These are phyloP conservation scores for Agriotes lineatus DNA, from an alignment of 2,888 invertebrate species.

Conservation along the genomic window DNA sequence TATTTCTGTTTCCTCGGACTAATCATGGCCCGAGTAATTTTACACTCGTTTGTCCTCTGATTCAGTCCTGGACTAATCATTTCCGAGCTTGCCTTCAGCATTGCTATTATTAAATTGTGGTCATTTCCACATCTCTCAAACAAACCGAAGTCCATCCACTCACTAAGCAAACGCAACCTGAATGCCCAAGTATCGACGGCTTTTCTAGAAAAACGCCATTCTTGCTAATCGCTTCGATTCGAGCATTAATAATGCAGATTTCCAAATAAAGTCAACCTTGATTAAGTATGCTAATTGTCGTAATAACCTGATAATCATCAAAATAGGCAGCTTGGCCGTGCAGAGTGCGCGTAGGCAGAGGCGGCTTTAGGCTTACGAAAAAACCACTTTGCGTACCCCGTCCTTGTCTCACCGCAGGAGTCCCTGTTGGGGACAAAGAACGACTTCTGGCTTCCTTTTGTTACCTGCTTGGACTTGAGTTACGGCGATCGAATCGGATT, in stretches of 20 bases:
- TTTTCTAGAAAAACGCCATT: too few species aligned
- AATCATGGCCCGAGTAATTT: too few species aligned
- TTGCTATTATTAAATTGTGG: too few species aligned
- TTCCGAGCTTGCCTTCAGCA: too few species aligned
- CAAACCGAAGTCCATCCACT: too few species aligned
- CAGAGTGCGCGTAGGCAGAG: constrained; percentile 12
- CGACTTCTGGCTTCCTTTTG: background rate
- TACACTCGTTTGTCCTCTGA: too few species aligned
- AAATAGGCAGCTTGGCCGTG: constrained; percentile 22
- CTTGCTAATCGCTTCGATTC: background rate
- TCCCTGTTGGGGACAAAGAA: background rate
- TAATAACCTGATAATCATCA: constrained; percentile 23
- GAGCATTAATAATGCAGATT: constrained; percentile 15
- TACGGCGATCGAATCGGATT: constrained; percentile 1
- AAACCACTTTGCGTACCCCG: background rate
- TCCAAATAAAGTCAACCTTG: constrained; percentile 10
- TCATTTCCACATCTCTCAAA: too few species aligned
- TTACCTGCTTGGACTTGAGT: constrained; percentile 10
- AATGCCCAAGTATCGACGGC: too few species aligned
- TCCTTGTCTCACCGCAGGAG: background rate
- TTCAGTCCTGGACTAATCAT: too few species aligned
- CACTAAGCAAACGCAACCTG: too few species aligned
- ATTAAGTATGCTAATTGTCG: constrained; percentile 35
- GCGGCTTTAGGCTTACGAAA: background rate
- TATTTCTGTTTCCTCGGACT: too few species aligned